A percentile compares a stretch with the other conserved stretches of the same genome.
phyloP scores from a whole-genome alignment of 2,888 invertebrate species.

The Drosophila heteroneura region DNA sequence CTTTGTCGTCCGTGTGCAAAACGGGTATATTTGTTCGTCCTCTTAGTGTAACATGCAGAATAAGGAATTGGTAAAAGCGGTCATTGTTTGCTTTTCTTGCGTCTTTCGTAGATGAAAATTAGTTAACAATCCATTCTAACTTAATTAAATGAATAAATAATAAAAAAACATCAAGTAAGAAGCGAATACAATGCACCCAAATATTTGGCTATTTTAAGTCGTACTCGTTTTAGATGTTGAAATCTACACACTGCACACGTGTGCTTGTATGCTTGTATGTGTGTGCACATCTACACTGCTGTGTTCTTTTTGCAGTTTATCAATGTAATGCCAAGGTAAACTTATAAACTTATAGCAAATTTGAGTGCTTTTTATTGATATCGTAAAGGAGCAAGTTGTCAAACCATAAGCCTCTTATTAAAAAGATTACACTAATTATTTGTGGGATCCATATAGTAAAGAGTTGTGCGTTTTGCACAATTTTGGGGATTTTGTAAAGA shows the following conservation, averaged over 20 bases:
- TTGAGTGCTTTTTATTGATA: neutral
- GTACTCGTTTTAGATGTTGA: neutral
- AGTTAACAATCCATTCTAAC: neutral
- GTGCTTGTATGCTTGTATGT: neutral
- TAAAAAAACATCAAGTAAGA: neutral
- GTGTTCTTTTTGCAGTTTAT: neutral
- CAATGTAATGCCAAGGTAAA: neutral
- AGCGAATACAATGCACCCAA: neutral
- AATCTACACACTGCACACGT: neutral
- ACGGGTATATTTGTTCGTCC: conserved; percentile 17
- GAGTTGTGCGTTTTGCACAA: neutral
- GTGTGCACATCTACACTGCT: neutral
- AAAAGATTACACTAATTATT: neutral
- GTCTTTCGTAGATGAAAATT: neutral
- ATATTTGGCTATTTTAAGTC: neutral
- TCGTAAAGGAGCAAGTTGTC: neutral
- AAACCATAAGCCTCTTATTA: neutral
- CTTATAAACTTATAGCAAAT: neutral
- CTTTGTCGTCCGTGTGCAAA: conserved; percentile 9
- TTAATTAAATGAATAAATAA: neutral
- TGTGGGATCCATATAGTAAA: neutral
- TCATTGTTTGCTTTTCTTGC: neutral
- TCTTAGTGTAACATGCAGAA: conserved; percentile 1
- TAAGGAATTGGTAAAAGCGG: neutral
- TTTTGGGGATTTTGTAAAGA: neutral